Base-by-base conservation (phyloP, 2,888 invertebrate species). In the Cheilosia urbana region DNA sequence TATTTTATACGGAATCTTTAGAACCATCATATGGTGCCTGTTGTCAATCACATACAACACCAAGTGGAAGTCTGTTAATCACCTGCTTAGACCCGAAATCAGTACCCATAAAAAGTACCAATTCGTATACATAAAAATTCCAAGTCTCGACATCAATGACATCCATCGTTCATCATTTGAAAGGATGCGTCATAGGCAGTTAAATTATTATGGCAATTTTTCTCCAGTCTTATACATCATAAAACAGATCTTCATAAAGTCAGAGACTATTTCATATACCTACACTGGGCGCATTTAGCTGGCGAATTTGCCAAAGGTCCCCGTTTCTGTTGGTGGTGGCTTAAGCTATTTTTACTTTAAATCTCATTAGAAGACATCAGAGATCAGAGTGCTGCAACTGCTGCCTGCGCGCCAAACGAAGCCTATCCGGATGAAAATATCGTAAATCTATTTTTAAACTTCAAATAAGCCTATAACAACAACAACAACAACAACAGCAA, bases 401-500 rank as follows among this genome's bases (percentile, higher is more conserved):
- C n/a, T 73, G 68, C 51, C 55, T n/a, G 47, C 19, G 34, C 47
- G 49, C 68, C 42, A 55, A 57, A 58, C 57, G 7, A 57, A 42
- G 66, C 78, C 57, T 58, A 69, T 68, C 57, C 57, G 24, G 55
- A 84, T 65, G 49, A 60, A 71, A 66, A 75, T 69, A 65, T 80
- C 80, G 75, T 71, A 60, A 66, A 76, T 84, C 80, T 84, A 84
- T 79, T 84, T 84, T 79, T 55, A 69, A 75, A 19, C 49, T 53
- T 42, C 34, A 55, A 66, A 40, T 4, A 17, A 30, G 27, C 58
- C 17, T 51, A 6, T 30, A 60, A 60, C 27, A 60, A 27, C 34
- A 7, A 21, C n/a, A 13, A 47, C 47, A 37, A 11, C 4, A 60
- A 27, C 34, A 7, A 21, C n/a, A 13, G 30, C 47, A 37, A 11